Conservation (phyloP, 2,797 vertebrate species). For the Mionectes olivaceus region DNA sequence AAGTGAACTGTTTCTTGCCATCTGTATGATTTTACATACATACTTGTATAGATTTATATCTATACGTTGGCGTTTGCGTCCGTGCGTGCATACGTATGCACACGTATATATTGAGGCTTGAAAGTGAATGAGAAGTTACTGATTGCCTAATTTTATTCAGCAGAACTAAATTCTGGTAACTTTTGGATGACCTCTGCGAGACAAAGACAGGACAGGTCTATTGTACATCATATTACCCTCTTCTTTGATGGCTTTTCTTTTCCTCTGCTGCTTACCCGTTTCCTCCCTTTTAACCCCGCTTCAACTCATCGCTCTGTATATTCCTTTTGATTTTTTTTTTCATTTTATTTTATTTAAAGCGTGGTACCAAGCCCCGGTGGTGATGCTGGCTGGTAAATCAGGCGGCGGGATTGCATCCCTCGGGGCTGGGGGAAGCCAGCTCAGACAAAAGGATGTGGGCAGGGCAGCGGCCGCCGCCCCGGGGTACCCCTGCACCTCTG, state of each 20-base stretch:
- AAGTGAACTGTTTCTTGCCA: conserved; percentile 12
- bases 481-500: not conserved
- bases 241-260: conserved; percentile 55
- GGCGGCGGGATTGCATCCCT: not conserved
- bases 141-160: conserved; percentile 82
- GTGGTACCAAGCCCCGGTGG: not conserved
- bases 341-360: not conserved
- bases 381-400: not conserved
- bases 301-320: not conserved
- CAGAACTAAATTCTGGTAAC: conserved; percentile 94
- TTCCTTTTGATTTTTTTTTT: not conserved
- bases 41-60: not conserved
- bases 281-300: conserved; percentile 7
- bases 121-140: conserved; percentile 78
- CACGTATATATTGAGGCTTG: not conserved
- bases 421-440: conserved; percentile 37
- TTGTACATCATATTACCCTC: conserved; percentile 78
- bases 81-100: not conserved
- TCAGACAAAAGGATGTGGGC: conserved; percentile 74
- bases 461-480: not conserved
- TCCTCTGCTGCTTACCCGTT: conserved; percentile 30
- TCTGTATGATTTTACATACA: not conserved
- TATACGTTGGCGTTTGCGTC: rapidly evolving
- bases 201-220: conserved; percentile 90
- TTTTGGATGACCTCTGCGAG: conserved; percentile 95